These are phyloP conservation scores for Oscheius sp. DNA, from an alignment of 2,888 invertebrate genomes.

Conservation along the genomic window DNA sequence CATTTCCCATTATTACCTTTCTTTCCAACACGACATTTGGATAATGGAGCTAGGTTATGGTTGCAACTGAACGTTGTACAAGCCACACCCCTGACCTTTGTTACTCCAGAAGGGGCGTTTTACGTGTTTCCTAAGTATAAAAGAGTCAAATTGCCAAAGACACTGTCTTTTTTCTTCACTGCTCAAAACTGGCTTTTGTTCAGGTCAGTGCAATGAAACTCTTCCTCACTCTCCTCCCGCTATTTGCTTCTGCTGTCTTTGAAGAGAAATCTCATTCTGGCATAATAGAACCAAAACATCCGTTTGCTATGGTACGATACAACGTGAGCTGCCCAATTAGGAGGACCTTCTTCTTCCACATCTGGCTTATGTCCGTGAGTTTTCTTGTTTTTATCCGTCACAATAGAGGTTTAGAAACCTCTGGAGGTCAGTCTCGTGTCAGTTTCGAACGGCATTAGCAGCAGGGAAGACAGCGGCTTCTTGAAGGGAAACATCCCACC, in stretches of 20 bases:
- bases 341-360: constrained; percentile 3
- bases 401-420: background rate
- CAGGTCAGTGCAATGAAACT: too few species aligned
- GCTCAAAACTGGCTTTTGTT: too few species aligned
- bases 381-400: background rate
- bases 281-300: too few species aligned
- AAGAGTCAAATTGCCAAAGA: too few species aligned
- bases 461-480: background rate
- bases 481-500: background rate
- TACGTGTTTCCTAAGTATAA: too few species aligned
- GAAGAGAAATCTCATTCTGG: background rate
- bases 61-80: too few species aligned
- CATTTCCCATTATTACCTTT: too few species aligned
- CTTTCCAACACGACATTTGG: too few species aligned
- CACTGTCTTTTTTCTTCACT: too few species aligned
- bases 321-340: constrained; percentile 8
- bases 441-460: constrained; percentile 12
- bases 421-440: background rate
- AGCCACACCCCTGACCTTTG: too few species aligned
- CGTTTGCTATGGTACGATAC: background rate
- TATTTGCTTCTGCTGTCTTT: background rate
- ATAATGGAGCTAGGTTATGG: too few species aligned
- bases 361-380: constrained; percentile 6
- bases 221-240: background rate
- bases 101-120: too few species aligned